Evolutionary conservation across 2,113 vertebrate species (phyloP).

Genomic region (Pygoscelis antarcticus): DNA sequence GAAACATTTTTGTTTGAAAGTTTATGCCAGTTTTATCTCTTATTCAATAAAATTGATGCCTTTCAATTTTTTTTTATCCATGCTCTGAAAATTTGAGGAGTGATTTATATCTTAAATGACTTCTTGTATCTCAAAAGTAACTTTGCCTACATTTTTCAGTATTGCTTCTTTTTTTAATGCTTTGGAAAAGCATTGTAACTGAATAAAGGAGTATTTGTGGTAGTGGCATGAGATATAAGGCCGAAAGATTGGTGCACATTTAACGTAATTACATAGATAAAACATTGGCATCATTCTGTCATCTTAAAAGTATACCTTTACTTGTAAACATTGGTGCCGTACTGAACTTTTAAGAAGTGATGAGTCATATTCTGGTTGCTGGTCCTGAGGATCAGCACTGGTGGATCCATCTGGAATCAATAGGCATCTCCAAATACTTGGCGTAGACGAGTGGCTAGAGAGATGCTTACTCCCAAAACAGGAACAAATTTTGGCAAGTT

Average conservation of each 20-base stretch:
- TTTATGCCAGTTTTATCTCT: background rate
- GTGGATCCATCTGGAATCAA: constrained; percentile 23
- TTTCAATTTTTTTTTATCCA: background rate
- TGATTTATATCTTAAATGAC: background rate
- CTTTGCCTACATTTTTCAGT: background rate
- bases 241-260: background rate
- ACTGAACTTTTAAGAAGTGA: background rate
- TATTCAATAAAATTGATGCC: background rate
- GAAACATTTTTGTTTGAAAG: background rate
- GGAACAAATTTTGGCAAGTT: background rate
- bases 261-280: background rate
- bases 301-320: background rate
- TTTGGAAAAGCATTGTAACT: background rate
- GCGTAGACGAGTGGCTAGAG: background rate
- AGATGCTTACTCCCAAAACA: background rate
- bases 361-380: constrained; percentile 16
- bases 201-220: background rate
- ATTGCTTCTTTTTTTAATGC: background rate
- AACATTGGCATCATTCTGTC: background rate
- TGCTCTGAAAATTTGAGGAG: background rate
- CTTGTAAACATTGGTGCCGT: background rate
- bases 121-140: background rate
- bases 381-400: background rate
- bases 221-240: background rate
- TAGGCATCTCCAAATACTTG: background rate